Percentiles rank a stretch among this genome's conserved stretches.
These are phyloP conservation scores for Turdus rufiventris DNA, from an alignment of 2,113 vertebrate genomes.

Conservation along the genomic window DNA sequence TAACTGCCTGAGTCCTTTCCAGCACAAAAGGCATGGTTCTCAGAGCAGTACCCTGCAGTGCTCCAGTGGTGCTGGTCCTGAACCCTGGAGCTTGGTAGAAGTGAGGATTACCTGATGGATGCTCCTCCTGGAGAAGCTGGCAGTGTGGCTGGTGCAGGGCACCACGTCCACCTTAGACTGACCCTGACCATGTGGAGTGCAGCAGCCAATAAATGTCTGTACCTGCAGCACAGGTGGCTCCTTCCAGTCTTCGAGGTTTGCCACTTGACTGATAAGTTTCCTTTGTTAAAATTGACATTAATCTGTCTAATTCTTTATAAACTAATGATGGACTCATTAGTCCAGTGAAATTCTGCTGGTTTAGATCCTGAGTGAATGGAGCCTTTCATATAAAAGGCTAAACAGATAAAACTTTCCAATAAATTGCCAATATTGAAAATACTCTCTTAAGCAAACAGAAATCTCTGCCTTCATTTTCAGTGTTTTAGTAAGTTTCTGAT, in stretches of 20 bases:
- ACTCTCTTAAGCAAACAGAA: not conserved
- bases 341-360: not conserved
- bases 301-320: not conserved
- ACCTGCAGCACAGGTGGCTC: not conserved
- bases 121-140: not conserved
- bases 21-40: rapidly evolving
- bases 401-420: not conserved
- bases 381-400: not conserved
- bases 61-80: rapidly evolving
- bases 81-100: not conserved
- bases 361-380: not conserved
- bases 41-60: not conserved
- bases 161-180: not conserved
- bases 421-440: not conserved
- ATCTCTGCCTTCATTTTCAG: not conserved
- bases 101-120: not conserved
- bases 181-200: rapidly evolving
- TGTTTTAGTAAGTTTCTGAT: not conserved
- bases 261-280: not conserved
- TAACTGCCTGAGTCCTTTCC: not conserved
- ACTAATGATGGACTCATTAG: not conserved
- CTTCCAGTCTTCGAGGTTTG: not conserved
- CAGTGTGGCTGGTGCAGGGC: not conserved
- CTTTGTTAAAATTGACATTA: not conserved
- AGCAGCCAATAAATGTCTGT: not conserved